A percentile compares a stretch with the other conserved stretches of the same genome.
These are phyloP conservation scores for Macropis europaea DNA, from an alignment of 2,888 invertebrate species.

Conservation along the genomic window DNA sequence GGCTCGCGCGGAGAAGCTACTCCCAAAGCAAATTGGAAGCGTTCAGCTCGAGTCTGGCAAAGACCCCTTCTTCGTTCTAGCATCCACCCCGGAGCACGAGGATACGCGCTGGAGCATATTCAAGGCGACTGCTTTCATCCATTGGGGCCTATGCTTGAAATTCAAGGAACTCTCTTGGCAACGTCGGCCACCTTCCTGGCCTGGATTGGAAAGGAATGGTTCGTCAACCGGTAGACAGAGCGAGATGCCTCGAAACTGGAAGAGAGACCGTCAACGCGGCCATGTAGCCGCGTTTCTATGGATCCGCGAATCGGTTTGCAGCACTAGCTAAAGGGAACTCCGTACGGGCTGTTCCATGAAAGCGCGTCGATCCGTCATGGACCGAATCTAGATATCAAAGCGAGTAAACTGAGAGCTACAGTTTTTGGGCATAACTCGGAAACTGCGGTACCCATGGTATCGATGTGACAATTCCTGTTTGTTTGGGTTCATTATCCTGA, in stretches of 20 bases:
- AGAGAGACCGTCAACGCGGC: not conserved
- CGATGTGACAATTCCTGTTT: no score
- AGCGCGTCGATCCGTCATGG: no score
- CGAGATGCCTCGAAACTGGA: not conserved
- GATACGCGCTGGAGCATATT: conserved; percentile 1
- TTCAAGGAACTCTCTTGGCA: conserved; percentile 8
- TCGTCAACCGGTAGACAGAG: not conserved
- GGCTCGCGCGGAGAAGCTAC: conserved; percentile 28
- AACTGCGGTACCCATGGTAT: no score
- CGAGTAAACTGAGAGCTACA: no score
- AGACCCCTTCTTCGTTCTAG: not conserved
- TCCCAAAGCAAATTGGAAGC: conserved; percentile 38
- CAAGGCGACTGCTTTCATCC: conserved; percentile 2
- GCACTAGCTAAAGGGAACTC: not conserved
- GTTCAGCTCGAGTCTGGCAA: conserved; percentile 29
- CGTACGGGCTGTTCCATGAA: no score
- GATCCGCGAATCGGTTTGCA: conserved; percentile 14
- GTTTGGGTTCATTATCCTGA: no score
- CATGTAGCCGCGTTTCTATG: not conserved
- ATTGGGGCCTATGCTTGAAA: not conserved
- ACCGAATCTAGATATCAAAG: no score
- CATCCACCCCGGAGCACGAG: conserved; percentile 1
- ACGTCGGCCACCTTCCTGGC: not conserved
- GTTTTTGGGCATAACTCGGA: no score
- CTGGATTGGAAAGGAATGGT: not conserved